phyloP scores from a whole-genome alignment of 1,140 invertebrate species.

The Pararge aegeria region DNA sequence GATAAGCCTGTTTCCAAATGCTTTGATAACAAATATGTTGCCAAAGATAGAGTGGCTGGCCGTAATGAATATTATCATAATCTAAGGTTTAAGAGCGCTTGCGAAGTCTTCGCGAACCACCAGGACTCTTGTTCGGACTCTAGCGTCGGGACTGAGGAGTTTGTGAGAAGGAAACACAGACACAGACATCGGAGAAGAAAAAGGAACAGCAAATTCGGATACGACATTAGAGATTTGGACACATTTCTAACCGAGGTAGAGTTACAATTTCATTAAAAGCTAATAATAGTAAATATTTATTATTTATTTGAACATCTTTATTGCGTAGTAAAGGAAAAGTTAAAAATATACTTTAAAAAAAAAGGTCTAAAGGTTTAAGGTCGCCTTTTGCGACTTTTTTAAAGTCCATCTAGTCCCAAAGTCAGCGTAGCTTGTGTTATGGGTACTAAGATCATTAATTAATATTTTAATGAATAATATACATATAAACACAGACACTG shows the following conservation, averaged over 20 bases:
- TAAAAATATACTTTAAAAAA: too few species aligned
- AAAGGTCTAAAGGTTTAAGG: too few species aligned
- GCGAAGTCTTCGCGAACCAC: conserved; percentile 58
- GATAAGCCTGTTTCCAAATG: conserved; percentile 28
- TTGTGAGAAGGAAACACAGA: conserved; percentile 51
- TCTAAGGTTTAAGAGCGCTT: conserved; percentile 59
- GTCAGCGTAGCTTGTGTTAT: too few species aligned
- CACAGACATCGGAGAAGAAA: conserved; percentile 64
- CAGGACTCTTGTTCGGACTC: conserved; percentile 55
- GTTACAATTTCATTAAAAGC: too few species aligned
- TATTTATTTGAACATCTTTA: too few species aligned
- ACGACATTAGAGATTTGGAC: conserved; percentile 87
- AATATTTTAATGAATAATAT: too few species aligned
- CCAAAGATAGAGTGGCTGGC: conserved; percentile 53
- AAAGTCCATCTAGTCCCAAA: too few species aligned
- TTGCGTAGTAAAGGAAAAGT: too few species aligned
- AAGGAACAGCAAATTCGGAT: conserved; percentile 81
- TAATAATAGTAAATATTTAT: too few species aligned
- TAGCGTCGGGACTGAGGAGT: conserved; percentile 57
- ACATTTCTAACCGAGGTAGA: conserved; percentile 86
- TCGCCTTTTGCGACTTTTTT: too few species aligned
- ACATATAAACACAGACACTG: too few species aligned
- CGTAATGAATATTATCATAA: conserved; percentile 67
- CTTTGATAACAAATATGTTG: conserved; percentile 25
- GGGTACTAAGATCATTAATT: too few species aligned